Evolutionary conservation across 2,888 invertebrate species (phyloP), one percentile per base, ranked within the genome.

Genomic region (Meiosimyza platycephala): DNA sequence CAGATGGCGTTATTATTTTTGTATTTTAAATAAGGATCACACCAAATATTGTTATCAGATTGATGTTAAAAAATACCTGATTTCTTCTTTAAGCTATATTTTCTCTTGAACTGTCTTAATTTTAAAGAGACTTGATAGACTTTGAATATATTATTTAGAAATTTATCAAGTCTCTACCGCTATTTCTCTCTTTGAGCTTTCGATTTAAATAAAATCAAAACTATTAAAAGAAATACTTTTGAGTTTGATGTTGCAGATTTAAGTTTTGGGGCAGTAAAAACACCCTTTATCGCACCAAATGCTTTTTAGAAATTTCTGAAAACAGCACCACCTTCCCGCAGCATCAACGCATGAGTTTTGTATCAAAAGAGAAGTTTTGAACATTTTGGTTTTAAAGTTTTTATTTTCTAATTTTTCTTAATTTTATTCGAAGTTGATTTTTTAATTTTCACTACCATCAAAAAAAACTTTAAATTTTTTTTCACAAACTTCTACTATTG

Each of bases 31-130:
- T 63, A 63, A 47, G 18, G 63, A 47, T 63, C 63, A 63, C 63
- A 15, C 28, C 48, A n/a, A 12, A 16, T 13, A 18, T 48, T 40
- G n/a, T 47, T 47, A 9, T 48, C 16, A 33, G 48, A 48, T 63
- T 5, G 63, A 63, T 72, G 47, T 72, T 66, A 2, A 66, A 57
- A 79, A 78, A 75, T 74, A 77, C 78, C 78, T 78, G 78, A 76
- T 33, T 4, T 40, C 52, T 47, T 59, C 11, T 69, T 47, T 65
- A 65, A 18, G 50, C 74, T 70, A 57, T 16, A 74, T 70, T 76
- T 63, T 75, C 54, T 69, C 72, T 77, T 77, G 72, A 77, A 72
- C 76, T 55, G 73, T 73, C 70, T 63, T 9, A 40, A 9, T 40
- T 40, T n/a, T 6, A 5, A 59, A 28, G 28, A 18, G 40, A 22